Base-by-base conservation (phyloP, 2,797 vertebrate species). In the Hydrophis major region DNA sequence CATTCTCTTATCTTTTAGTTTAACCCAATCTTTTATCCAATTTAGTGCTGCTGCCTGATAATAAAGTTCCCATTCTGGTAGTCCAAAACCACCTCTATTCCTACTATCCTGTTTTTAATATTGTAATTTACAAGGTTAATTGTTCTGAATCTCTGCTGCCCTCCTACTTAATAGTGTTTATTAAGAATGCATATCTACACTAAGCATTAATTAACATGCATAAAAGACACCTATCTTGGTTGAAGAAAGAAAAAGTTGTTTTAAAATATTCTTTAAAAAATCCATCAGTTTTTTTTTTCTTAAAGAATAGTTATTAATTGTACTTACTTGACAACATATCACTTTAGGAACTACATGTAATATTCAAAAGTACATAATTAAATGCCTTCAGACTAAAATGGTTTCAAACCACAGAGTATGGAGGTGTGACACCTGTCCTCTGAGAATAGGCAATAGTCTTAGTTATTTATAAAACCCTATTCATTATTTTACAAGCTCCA, bases 401-500 rank as follows among this genome's bases (percentile, higher is more conserved):
- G 56, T 90, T 88, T 22, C 42, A 88, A 37, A 13, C 89, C 89
- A 94, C 74, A 32, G 55, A 42, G 94, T 66, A 91, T 55, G 27
- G 61, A 87, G 91, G 13, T 88, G 7, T 93, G 92, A 37, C 28
- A 61, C 10, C 87, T 95, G 74, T 94, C n/a, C 8, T 91, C 37
- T 92, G 87, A 63, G 0, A 2, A 91, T 16, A 86, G n/a, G 27
- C 91, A 91, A 53, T 83, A 88, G 22, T 53, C 91, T 18, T 95
- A 14, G 27, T 93, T 94, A 89, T 0, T 93, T 94, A 89, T 0
- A 0, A 61, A 90, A 92, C 42, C 92, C 32, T 57, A 94, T 42
- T 66, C 42, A 59, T 87, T 25, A 95, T 69, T 12, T 94, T 95
- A 14, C 55, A 88, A 93, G 92, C 20, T 61, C 13, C 22, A 86